These are phyloP conservation scores for Synodontis membranacea DNA, from an alignment of 2,113 vertebrate species.

Conservation along the genomic window DNA sequence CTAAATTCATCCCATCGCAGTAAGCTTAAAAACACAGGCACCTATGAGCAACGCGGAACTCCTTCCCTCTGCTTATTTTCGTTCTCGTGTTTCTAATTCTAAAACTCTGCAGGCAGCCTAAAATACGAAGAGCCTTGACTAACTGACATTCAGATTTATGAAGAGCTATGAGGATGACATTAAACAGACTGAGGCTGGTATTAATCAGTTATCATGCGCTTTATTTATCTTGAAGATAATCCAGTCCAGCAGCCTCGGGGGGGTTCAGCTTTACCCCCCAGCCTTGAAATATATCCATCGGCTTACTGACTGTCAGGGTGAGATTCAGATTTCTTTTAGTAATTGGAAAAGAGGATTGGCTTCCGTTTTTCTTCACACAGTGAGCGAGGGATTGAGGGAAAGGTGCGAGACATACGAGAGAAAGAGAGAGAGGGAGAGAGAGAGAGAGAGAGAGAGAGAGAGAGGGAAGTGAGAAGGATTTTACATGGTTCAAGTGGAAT, in stretches of 20 bases:
- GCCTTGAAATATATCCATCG: constrained; percentile 2
- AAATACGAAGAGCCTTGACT: constrained; percentile 30
- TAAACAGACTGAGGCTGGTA: constrained; percentile 40
- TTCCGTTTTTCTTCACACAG: not conserved
- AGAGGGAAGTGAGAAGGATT: not conserved
- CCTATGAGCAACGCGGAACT: not conserved
- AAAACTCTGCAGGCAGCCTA: constrained; percentile 13
- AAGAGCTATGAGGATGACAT: constrained; percentile 47
- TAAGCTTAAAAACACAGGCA: not conserved
- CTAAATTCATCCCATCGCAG: not conserved
- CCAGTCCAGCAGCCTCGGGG: constrained; percentile 1
- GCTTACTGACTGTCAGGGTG: constrained; percentile 17
- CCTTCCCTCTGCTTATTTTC: not conserved
- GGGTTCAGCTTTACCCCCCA: constrained; percentile 21
- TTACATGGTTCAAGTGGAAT: constrained; percentile 11
- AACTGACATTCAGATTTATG: constrained; percentile 55
- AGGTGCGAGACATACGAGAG: not conserved
- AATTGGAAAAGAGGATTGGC: not conserved
- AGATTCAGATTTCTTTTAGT: not conserved
- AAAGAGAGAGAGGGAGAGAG: not conserved
- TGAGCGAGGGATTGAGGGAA: not conserved
- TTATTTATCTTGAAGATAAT: constrained; percentile 38
- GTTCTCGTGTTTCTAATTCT: not conserved
- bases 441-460: not conserved
- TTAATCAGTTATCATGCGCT: constrained; percentile 41